Conservation (phyloP, 2,797 vertebrate species). For the Amblyraja radiata region DNA sequence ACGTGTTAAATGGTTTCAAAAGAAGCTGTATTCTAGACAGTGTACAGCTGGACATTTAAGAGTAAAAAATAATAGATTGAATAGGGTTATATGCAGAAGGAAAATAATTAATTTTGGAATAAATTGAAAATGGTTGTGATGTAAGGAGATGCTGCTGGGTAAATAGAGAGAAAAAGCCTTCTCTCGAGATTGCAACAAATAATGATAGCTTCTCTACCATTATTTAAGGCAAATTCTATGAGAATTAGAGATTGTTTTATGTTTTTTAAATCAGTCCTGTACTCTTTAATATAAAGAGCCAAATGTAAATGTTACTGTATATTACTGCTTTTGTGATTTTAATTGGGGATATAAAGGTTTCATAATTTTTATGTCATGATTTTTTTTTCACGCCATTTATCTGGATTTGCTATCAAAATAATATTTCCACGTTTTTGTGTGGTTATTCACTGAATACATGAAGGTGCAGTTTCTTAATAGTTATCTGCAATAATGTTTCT, state of each 20-base stretch:
- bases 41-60: constrained; percentile 13
- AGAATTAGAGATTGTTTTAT: neutral
- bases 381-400: neutral
- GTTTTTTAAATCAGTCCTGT: neutral
- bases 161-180: neutral
- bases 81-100: neutral
- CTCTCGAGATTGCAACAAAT: neutral
- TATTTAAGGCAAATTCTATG: neutral
- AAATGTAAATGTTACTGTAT: neutral
- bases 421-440: neutral
- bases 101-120: neutral
- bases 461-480: neutral
- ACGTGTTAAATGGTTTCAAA: neutral
- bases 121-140: neutral
- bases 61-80: neutral
- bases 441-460: neutral
- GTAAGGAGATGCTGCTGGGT: neutral
- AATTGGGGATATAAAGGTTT: constrained; percentile 16
- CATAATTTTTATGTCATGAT: neutral
- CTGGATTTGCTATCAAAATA: neutral
- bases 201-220: neutral
- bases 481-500: neutral
- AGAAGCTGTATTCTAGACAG: neutral
- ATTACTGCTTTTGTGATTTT: neutral
- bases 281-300: neutral